Base-by-base conservation (phyloP, 1,140 invertebrate genomes). In the Trichomalopsis sarcophagae region DNA sequence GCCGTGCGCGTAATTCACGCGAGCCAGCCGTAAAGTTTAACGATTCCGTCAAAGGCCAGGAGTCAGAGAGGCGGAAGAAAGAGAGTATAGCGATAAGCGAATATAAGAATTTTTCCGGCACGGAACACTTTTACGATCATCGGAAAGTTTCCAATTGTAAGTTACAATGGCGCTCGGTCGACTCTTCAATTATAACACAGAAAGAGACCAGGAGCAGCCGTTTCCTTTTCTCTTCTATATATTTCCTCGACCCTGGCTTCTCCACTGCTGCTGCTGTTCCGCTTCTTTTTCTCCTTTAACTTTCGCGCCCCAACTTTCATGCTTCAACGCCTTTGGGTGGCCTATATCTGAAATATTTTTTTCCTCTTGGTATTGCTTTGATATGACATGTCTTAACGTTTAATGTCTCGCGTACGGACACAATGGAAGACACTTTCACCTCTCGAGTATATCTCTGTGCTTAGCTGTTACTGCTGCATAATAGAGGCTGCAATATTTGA, bases 21-120 rank as follows among this genome's bases (percentile, higher is more conserved):
- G 69, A 84, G 50, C 2, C 21, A 69, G 74, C 9, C 40, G 74
- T 85, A 85, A 85, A 81, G 55, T 76, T 85, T 85, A 69, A 85
- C 62, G 79, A 69, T 85, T 81, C 36, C 36, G 27, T 76, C 69
- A 81, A 74, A 71, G 69, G 23, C 36, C 7, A 79, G 4, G 44
- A 73, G 33, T 36, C 40, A 79, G 30, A 21, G 44, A 23, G 62
- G 21, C 17, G 36, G 36, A n/a, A 50, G 30, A 50, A 77, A 66
- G 30, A 66, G 33, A 71, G 47, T n/a, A 62, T 62, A 62, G 44
- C 30, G 80, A 73, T 81, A 81, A 71, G 55, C 69, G 80, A 71
- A 74, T 81, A 17, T 66, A 75, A 81, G 17, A 84, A 47, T 73
- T 75, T 75, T 68, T 36, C 50, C 33, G 10, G 10, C 40, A 4